Conservation (phyloP, 1,140 invertebrate genomes). For the Saccostrea glomerata region DNA sequence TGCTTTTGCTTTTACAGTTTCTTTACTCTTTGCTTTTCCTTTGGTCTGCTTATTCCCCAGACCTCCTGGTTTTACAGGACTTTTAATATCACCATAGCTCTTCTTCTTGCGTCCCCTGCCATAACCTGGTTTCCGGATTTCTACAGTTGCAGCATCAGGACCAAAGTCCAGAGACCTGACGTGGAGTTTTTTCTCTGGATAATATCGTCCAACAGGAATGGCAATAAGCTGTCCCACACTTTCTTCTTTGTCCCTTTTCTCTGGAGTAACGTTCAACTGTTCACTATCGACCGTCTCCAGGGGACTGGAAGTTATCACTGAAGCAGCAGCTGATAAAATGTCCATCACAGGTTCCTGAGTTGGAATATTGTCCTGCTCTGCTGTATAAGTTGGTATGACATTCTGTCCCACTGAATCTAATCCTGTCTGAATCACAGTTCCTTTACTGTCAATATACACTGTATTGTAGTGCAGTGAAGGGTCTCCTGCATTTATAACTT, state of each 20-base stretch:
- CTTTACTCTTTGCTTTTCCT: not conserved
- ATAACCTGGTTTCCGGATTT: slow-evolving; percentile 25
- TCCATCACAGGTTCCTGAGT: not conserved
- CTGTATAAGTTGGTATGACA: not conserved
- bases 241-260: not conserved
- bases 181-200: slow-evolving; percentile 28
- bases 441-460: not conserved
- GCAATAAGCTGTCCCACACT: slow-evolving; percentile 7
- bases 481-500: not conserved
- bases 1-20: not conserved
- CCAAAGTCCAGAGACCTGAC: slow-evolving; percentile 28
- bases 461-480: not conserved
- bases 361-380: not conserved
- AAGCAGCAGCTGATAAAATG: not conserved
- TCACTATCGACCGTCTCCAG: not conserved
- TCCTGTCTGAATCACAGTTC: not conserved
- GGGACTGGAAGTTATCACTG: not conserved
- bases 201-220: slow-evolving; percentile 16
- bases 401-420: not conserved
- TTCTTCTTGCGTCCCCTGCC: slow-evolving; percentile 37
- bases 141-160: not conserved
- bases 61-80: not conserved
- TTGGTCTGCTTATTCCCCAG: not conserved
- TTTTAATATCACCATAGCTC: not conserved
- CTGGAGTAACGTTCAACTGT: not conserved